Evolutionary conservation across 2,888 invertebrate genomes (phyloP).

Genomic region (Myopa testacea): DNA sequence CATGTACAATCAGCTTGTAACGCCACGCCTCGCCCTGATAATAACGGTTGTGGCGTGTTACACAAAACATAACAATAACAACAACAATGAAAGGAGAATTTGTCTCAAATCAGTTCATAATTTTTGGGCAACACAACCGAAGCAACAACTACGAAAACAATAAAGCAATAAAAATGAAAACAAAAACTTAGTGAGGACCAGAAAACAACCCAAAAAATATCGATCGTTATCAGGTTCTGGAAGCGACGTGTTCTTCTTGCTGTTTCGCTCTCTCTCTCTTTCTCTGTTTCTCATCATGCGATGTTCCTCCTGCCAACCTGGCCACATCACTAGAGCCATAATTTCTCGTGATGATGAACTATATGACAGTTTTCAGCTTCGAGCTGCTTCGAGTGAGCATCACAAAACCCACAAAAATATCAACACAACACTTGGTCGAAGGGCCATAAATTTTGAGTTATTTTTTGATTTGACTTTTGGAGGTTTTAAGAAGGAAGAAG

Average conservation of each 20-base stretch:
- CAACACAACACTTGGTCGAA: constrained; percentile 14
- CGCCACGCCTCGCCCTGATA: background rate
- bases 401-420: constrained; percentile 20
- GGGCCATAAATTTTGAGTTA: constrained; percentile 28
- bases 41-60: constrained; percentile 59
- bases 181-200: constrained; percentile 37
- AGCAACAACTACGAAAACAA: constrained; percentile 42
- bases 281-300: too few species aligned
- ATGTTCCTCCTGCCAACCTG: background rate
- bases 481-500: background rate
- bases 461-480: constrained; percentile 8
- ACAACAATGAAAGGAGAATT: constrained; percentile 51
- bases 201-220: constrained; percentile 33
- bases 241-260: background rate
- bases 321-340: constrained; percentile 41
- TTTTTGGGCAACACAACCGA: constrained; percentile 23
- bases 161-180: constrained; percentile 59
- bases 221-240: constrained; percentile 41
- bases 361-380: constrained; percentile 52
- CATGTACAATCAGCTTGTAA: background rate
- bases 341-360: constrained; percentile 52
- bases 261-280: background rate
- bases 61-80: constrained; percentile 48
- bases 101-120: constrained; percentile 35
- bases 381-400: constrained; percentile 29